Base-by-base conservation (phyloP, 2,888 invertebrate genomes). In the Rhagium mordax region DNA sequence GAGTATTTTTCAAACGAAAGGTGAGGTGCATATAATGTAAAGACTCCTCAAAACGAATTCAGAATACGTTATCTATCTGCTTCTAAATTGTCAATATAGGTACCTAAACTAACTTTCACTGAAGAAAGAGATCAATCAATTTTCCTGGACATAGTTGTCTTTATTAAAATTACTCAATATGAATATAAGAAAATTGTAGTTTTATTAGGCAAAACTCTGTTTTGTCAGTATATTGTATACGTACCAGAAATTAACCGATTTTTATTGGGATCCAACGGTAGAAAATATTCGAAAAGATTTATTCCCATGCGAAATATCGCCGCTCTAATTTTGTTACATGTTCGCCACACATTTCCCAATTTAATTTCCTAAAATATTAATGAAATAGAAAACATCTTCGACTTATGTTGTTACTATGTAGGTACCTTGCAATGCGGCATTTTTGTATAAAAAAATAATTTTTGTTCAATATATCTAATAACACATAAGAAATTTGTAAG, bases 241-340 rank as follows among this genome's bases (percentile, higher is more conserved):
- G 69, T 87, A 91, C 92, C 94, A 79, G 94, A 93, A 78, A 95
- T 91, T 70, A 94, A 89, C 15, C 91, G 91, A 85, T 91, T 92
- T 67, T 90, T 90, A 68, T 92, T 89, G 0, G 93, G 92, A 88
- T 95, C 95, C 62, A 93, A 88, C 8, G 91, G 91, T 48, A 89
- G 89, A 85, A 93, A 93, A 88, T 92, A 93, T 80, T 92, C 91
- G 90, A 93, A 93, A 55, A 95, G 88, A 88, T 93, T 92, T 78
- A 94, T 90, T 13, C 93, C 93, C 79, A 93, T 91, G 76, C 94
- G 91, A 87, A 93, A 94, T 71, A 92, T 91, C 2, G 94, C 93
- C 15, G 93, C 92, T 76, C 94, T 92, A 85, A 95, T 94, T 90
- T 95, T 95, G 87, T 94, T 94, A 88, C 94, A 94, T 21, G 93